A percentile compares a stretch with the other conserved stretches of the same genome.
Conservation (phyloP, 2,797 vertebrate genomes). For the Rousettus madagascariensis region DNA sequence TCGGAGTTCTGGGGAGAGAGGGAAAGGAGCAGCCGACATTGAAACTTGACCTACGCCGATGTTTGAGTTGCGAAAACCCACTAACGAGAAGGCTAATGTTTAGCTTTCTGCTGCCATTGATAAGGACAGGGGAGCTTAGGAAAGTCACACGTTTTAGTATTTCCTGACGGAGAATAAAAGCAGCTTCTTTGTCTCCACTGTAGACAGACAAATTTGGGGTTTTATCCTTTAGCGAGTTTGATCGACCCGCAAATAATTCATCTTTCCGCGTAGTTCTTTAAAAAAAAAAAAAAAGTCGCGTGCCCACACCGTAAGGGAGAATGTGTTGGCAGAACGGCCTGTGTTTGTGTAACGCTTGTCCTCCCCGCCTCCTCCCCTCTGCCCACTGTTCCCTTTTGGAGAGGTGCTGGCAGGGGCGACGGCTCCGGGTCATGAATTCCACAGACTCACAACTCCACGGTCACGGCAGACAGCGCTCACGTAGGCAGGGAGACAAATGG, state of each 20-base stretch:
- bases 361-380: neutral
- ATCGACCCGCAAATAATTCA: neutral
- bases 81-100: neutral
- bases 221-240: neutral
- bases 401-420: too few relatives aligned
- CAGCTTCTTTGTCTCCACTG: neutral
- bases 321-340: rapidly evolving
- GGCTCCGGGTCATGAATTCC: neutral
- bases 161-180: neutral
- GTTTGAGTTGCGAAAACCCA: neutral
- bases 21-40: neutral
- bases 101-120: neutral
- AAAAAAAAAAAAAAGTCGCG: neutral
- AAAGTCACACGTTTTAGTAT: neutral
- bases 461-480: neutral
- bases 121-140: neutral
- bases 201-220: neutral
- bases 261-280: neutral
- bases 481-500: rapidly evolving
- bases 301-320: neutral
- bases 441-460: rapidly evolving
- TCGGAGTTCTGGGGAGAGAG: neutral
- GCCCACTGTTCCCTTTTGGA: neutral
- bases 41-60: neutral
- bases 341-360: rapidly evolving